These are phyloP conservation scores for Threskiornis aethiopicus DNA, from an alignment of 2,797 vertebrate species.

Conservation along the genomic window DNA sequence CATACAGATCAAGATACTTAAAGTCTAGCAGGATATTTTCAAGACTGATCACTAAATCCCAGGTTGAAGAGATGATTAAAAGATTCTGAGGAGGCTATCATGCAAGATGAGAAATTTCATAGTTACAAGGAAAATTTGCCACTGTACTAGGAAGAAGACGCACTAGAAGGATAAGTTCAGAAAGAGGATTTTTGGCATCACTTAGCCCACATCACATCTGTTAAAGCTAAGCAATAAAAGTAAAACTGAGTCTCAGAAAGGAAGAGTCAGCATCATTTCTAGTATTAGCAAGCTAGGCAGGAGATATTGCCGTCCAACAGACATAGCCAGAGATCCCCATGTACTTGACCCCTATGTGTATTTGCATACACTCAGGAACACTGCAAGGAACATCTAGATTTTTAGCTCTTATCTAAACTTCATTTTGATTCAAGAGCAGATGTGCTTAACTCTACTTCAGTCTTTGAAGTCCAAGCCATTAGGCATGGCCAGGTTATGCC, in stretches of 20 bases:
- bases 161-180: not conserved
- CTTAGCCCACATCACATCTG: not conserved
- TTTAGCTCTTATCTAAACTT: not conserved
- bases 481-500: not conserved
- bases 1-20: not conserved
- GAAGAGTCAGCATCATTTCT: not conserved
- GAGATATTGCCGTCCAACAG: not conserved
- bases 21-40: not conserved
- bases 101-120: not conserved
- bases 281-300: not conserved
- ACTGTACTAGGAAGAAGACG: not conserved
- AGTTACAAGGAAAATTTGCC: not conserved
- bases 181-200: not conserved
- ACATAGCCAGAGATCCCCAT: not conserved
- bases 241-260: not conserved
- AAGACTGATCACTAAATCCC: not conserved
- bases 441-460: no score
- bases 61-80: not conserved
- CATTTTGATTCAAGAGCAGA: not conserved
- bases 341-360: not conserved
- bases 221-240: not conserved
- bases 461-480: not conserved
- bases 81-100: not conserved
- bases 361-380: not conserved
- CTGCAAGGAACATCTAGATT: not conserved